Percentiles rank a stretch among this genome's conserved stretches.
Evolutionary conservation across 2,888 invertebrate species (phyloP).

Genomic region (Eristalis pertinax): DNA sequence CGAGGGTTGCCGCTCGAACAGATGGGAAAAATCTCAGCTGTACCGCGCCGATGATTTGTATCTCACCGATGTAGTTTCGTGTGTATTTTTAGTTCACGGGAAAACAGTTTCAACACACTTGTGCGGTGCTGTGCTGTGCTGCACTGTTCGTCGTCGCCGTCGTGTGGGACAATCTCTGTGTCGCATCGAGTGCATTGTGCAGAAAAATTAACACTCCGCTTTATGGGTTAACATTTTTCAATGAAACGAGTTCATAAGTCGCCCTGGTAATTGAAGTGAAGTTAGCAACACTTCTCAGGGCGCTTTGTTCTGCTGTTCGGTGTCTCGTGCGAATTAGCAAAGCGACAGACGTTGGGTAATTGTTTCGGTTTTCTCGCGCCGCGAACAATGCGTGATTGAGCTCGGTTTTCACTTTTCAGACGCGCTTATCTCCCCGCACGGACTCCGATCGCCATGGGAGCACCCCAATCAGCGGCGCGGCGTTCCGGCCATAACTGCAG

Average conservation of each 20-base stretch:
- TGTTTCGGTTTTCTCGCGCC: background rate
- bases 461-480: background rate
- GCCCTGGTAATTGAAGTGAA: background rate
- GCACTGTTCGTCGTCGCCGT: conserved; percentile 6
- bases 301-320: background rate
- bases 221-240: conserved; percentile 65
- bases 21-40: conserved; percentile 56
- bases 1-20: conserved; percentile 1
- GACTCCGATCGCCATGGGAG: background rate
- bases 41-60: conserved; percentile 24
- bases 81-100: conserved; percentile 40
- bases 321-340: background rate
- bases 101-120: conserved; percentile 43
- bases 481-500: background rate
- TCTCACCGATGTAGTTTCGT: conserved; percentile 9
- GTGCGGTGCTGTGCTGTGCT: conserved; percentile 12
- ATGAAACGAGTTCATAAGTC: conserved; percentile 62
- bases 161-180: conserved; percentile 58
- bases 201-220: conserved; percentile 68
- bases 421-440: background rate
- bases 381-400: background rate
- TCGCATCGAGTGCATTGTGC: conserved; percentile 48
- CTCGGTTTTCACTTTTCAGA: background rate
- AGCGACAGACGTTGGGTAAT: background rate
- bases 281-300: background rate